These are phyloP conservation scores for Eilema sororculum DNA, from an alignment of 2,888 invertebrate genomes.

Conservation along the genomic window DNA sequence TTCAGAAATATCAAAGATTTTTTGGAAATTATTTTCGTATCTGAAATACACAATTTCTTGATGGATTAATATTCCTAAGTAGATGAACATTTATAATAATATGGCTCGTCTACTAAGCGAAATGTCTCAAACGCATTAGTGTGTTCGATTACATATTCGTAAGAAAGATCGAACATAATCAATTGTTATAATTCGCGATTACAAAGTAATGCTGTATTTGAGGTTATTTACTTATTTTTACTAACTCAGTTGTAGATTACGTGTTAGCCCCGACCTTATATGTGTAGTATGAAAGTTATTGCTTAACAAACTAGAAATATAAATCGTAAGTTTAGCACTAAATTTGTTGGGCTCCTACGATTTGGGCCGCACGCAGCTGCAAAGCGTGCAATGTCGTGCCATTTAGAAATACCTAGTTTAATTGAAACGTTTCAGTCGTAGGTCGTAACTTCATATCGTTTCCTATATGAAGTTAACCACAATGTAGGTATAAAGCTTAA, in stretches of 20 bases:
- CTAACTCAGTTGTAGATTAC: neutral
- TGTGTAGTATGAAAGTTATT: slow-evolving; percentile 10
- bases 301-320: slow-evolving; percentile 14
- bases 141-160: neutral
- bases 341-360: slow-evolving; percentile 11
- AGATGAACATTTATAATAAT: neutral
- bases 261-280: neutral
- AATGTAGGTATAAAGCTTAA: neutral
- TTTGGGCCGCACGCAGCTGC: slow-evolving; percentile 25
- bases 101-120: no score
- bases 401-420: slow-evolving; percentile 31
- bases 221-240: no score
- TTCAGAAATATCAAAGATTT: neutral
- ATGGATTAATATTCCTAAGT: neutral
- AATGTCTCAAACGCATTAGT: neutral
- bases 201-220: neutral
- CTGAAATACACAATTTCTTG: neutral
- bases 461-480: neutral
- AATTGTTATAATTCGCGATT: neutral
- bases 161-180: neutral
- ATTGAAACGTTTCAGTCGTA: slow-evolving; percentile 39
- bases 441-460: neutral
- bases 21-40: neutral
- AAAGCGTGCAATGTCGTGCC: slow-evolving; percentile 18
- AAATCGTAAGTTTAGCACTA: slow-evolving; percentile 29